These are phyloP conservation scores for Nannospalax galili DNA, from an alignment of 2,113 vertebrate genomes.

Conservation along the genomic window DNA sequence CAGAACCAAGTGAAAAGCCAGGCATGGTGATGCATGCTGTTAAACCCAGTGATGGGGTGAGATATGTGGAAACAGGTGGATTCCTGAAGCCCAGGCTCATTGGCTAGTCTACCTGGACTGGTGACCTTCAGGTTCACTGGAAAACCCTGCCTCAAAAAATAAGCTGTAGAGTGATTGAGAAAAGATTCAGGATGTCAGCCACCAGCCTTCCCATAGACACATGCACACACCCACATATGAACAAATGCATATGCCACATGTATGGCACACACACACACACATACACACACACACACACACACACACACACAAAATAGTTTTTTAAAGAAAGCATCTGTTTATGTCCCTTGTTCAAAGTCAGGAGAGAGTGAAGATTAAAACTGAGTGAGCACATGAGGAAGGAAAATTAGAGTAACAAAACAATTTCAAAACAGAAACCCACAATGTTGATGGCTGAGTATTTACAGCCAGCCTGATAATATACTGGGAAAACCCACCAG, in stretches of 20 bases:
- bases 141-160: not conserved
- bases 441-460: not conserved
- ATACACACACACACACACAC: not conserved
- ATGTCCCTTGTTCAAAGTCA: not conserved
- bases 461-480: too few relatives aligned
- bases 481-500: fast-evolving
- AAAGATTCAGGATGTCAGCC: not conserved
- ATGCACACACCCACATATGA: not conserved
- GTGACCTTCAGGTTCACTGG: not conserved
- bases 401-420: not conserved
- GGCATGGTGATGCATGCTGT: too few relatives aligned
- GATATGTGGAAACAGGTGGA: too few relatives aligned
- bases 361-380: not conserved
- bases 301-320: not conserved
- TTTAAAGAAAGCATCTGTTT: not conserved
- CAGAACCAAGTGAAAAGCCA: not conserved
- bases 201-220: too few relatives aligned
- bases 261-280: not conserved
- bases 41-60: too few relatives aligned
- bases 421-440: not conserved
- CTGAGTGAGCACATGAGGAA: fast-evolving
- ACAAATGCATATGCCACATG: not conserved
- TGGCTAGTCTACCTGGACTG: not conserved
- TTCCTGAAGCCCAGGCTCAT: not conserved
- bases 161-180: not conserved